Base-by-base conservation (phyloP, 2,113 vertebrate genomes). In the Stegastes partitus region DNA sequence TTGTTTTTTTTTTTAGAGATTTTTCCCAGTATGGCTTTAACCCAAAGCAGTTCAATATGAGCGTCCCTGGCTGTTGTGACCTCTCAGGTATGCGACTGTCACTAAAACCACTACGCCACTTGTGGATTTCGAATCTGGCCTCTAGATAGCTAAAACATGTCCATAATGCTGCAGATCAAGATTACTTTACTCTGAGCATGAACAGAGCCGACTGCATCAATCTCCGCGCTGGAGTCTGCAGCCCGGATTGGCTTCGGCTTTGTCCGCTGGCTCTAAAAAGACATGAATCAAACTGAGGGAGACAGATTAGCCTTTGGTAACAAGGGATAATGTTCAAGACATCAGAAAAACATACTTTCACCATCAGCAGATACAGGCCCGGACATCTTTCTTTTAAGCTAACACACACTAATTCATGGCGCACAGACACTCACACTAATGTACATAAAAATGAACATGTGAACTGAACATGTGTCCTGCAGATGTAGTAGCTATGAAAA, bases 401-500 rank as follows among this genome's bases (percentile, higher is more conserved):
- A 63, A 77, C 87, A 77, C 65, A 3, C 79, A 66, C 81, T 85
- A 77, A 87, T 88, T 89, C 77, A 91, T 75, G 19, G 65, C 49
- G 49, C n/a, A 19, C 58, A 61, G 61, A 86, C 72, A 53, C 58
- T 74, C 57, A 42, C 74, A 90, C 81, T 77, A 79, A 91, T 71
- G 68, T 78, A 70, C 84, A 69, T 55, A 82, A 44, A 68, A n/a
- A 34, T 14, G 56, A 85, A 91, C 94, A 94, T 90, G 83, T 94
- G 93, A 34, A 42, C 62, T 66, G 26, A 74, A 81, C 78, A 81
- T 81, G 64, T 81, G 78, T 87, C 75, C 42, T 61, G 79, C 95
- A 95, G 93, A 94, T 95, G 94, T 92, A 86, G 87, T 28, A 45
- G 81, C 78, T 50, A 45, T 76, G 84, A 91, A 83, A 84, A 83